Evolutionary conservation across 2,797 vertebrate species (phyloP), one percentile per base, ranked within the genome.

Genomic region (Premnoplex brunnescens): DNA sequence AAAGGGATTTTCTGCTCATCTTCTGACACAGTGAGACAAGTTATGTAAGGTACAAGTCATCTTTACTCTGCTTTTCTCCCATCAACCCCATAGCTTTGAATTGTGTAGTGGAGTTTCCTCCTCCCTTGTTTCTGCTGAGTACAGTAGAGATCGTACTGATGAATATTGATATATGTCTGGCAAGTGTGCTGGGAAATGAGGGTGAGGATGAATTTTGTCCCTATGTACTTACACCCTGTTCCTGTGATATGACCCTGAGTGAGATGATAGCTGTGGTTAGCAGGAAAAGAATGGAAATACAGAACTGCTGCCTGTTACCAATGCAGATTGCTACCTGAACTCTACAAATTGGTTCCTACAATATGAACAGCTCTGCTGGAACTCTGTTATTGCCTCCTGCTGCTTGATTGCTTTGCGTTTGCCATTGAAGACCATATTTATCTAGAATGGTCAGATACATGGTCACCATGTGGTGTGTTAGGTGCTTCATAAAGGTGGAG

Each of bases 351-450:
- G 24, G 9, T 68, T 87, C 44, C 36, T 72, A 2, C 39, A 73
- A 0, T 85, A 26, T 21, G 22, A 30, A 12, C 16, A 37, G 2
- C 43, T 34, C 15, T 21, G 68, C 20, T 89, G 39, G 20, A 66
- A 3, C 37, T 52, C 55, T 82, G 0, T 64, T 58, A 46, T 2
- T 84, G 48, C 8, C 16, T 85, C 7, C 19, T 34, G 36, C 18
- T 9, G 4, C 48, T 69, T 79, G 30, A 9, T 55, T 7, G 6
- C 24, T 87, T 27, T 92, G 59, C 22, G 9, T 56, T 28, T 73
- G 22, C 59, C 34, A 12, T 0, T 3, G 6, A 39, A 34, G 46
- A 62, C 32, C 5, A 2, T 30, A 3, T 2, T 76, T 85, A 14
- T 27, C 26, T 64, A 10, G 32, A 56, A 23, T 8, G 37, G 16